A percentile compares a stretch with the other conserved stretches of the same genome.
Conservation (phyloP, 1,140 invertebrate genomes). For the Drosophila ambigua region DNA sequence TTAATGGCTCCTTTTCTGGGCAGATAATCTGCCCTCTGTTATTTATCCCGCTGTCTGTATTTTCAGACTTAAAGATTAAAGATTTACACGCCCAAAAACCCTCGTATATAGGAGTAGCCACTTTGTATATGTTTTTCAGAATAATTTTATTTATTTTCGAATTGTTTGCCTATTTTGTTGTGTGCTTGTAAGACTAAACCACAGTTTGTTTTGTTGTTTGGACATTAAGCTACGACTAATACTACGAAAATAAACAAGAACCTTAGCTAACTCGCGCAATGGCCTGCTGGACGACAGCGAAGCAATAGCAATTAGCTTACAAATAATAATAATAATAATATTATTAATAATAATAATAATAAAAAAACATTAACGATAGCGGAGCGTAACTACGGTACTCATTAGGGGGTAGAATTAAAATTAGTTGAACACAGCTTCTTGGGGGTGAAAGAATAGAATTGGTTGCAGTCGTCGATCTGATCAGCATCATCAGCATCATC, state of each 20-base stretch:
- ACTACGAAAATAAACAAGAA: constrained; percentile 58
- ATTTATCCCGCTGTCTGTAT: no score
- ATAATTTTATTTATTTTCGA: constrained; percentile 41
- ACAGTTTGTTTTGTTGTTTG: constrained; percentile 73
- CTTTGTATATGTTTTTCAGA: constrained; percentile 1
- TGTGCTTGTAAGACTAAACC: constrained; percentile 78
- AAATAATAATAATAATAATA: constrained; percentile 14
- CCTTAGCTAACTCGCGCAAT: constrained; percentile 11
- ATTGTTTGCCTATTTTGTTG: constrained; percentile 43
- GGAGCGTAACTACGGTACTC: constrained; percentile 25
- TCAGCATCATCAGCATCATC: no score
- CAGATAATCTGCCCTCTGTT: no score
- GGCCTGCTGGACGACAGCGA: neutral
- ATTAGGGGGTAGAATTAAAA: constrained; percentile 40
- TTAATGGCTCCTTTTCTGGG: no score
- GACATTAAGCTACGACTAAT: constrained; percentile 49
- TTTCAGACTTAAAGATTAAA: neutral
- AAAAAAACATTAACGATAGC: constrained; percentile 40
- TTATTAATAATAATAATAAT: constrained; percentile 9
- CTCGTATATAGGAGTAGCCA: neutral
- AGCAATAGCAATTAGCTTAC: constrained; percentile 6
- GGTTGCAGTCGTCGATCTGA: constrained; percentile 24
- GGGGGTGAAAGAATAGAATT: constrained; percentile 83
- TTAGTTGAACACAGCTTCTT: constrained; percentile 83
- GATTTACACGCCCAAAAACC: neutral